phyloP scores from a whole-genome alignment of 2,888 invertebrate species.

The Imbricaverruca yamaguchii region DNA sequence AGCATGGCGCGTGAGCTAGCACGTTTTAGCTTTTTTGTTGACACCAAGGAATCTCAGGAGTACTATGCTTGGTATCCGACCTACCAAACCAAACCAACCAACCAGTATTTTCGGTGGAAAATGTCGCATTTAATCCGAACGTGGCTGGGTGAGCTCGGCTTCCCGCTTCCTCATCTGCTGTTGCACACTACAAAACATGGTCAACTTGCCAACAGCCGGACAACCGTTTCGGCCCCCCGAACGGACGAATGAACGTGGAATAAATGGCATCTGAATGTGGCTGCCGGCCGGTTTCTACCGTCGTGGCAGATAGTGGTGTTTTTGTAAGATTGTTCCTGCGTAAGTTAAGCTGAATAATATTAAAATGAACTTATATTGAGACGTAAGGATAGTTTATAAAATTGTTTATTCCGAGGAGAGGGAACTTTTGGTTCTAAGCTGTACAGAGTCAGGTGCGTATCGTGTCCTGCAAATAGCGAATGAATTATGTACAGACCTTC shows the following conservation, averaged over 20 bases:
- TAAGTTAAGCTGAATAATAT: slow-evolving; percentile 21
- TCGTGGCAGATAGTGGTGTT: not conserved
- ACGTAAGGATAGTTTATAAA: slow-evolving; percentile 19
- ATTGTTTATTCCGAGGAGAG: slow-evolving; percentile 13
- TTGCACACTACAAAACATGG: not conserved
- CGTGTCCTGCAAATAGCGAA: not conserved
- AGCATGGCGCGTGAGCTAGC: not conserved
- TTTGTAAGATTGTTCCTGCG: slow-evolving; percentile 20
- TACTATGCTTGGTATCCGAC: not conserved
- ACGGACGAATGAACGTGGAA: not conserved
- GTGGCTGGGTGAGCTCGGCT: not conserved
- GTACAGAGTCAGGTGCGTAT: slow-evolving; percentile 14
- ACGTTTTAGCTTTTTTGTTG: slow-evolving; percentile 14
- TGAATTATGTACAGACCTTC: slow-evolving; percentile 20
- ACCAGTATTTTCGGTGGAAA: slow-evolving; percentile 13
- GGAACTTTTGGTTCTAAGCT: slow-evolving; percentile 17
- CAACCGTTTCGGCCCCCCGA: too few relatives aligned
- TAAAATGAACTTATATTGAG: slow-evolving; percentile 14
- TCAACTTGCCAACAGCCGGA: not conserved
- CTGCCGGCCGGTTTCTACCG: not conserved
- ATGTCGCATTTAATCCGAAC: not conserved
- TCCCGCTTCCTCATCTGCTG: not conserved
- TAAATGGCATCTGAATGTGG: not conserved
- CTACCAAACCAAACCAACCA: not conserved
- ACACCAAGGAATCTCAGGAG: slow-evolving; percentile 16